Base-by-base conservation (phyloP, 2,113 vertebrate species). In the Trinectes maculatus region DNA sequence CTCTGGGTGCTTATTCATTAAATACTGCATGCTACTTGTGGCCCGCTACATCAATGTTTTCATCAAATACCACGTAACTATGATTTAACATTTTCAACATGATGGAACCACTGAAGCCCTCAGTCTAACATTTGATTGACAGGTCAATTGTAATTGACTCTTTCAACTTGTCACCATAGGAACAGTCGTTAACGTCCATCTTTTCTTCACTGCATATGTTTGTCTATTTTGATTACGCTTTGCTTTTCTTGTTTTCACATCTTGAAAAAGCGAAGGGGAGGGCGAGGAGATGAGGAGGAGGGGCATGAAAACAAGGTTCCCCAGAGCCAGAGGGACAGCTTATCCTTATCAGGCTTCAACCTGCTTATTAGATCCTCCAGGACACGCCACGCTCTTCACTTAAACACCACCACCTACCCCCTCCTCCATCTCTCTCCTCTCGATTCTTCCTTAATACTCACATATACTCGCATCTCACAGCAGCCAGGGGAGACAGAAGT, bases 361-460 rank as follows among this genome's bases (percentile, higher is more conserved):
- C 89, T 91, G 90, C 91, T 91, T 92, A 92, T 91, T 92, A 89
- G 86, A 91, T 89, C 89, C 88, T 90, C 82, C 83, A 90, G 89
- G 89, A 91, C 83, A 89, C 58, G 39, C 79, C 79, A 80, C 43
- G 39, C 80, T 87, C 89, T 82, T 75, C 70, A 77, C 85, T 87
- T 89, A 80, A 85, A 86, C 77, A 83, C 55, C 86, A 80, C 74
- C 67, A 80, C 74, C 79, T 70, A 80, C 83, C 85, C 81, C 75
- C 74, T 82, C 69, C 55, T 74, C 15, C 71, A 65, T 68, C 64
- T 74, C 46, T 69, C 54, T 69, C 49, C 31, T 34, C 43, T 68
- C 68, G 19, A 46, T 81, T 74, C 73, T 83, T 33, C 59, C 55
- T 82, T 78, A 82, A 75, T 73, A 25, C 51, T 59, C n/a, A n/a